Base-by-base conservation (phyloP, 53 echinoderm and acorn worm species). In the Mesocentrotus franciscanus region DNA sequence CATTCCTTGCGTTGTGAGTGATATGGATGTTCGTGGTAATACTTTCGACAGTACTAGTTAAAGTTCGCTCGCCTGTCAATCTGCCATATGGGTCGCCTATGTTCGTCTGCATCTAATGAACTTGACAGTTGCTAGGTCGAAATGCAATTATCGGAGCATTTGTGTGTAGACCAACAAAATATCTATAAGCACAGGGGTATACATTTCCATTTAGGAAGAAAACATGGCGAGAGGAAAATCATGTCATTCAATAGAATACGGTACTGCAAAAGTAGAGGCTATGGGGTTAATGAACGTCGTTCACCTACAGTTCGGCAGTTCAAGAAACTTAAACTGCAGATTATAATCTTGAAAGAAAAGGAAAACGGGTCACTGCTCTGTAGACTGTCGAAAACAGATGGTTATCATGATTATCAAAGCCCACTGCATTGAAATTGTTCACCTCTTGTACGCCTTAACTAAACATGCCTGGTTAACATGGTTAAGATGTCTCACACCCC, bases 101-200 rank as follows among this genome's bases (percentile, higher is more conserved):
- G 26, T 87, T n/a, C 58, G 11, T 26, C 27, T 87, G 87, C 1
- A 87, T 22, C 87, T 87, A 87, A 87, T 87, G 87, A 58, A n/a
- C 56, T 58, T 87, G 87, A 87, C 87, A 87, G 87, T 87, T 87
- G 87, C 87, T 58, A 27, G 26, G 20, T n/a, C n/a, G 12, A 57
- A 85, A 87, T 87, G 87, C 87, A 87, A 87, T 87, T 87, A 87
- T 87, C 87, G 87, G 27, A 58, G 58, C 87, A 57, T 58, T 3
- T 87, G 87, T 42, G 18, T 81, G 81, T 81, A 81, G 79, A 58
- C 16, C 58, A 58, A 87, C 57, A 27, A 87, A 12, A 85, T 42
- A 81, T 20, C 16, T 36, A 87, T 87, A 7, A 58, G n/a, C 29
- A 29, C 10, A 87, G n/a, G 26, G 87, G n/a, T 87, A 87, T 57